Base-by-base conservation (phyloP, 1,140 invertebrate species). In the Drosophila seguyi region DNA sequence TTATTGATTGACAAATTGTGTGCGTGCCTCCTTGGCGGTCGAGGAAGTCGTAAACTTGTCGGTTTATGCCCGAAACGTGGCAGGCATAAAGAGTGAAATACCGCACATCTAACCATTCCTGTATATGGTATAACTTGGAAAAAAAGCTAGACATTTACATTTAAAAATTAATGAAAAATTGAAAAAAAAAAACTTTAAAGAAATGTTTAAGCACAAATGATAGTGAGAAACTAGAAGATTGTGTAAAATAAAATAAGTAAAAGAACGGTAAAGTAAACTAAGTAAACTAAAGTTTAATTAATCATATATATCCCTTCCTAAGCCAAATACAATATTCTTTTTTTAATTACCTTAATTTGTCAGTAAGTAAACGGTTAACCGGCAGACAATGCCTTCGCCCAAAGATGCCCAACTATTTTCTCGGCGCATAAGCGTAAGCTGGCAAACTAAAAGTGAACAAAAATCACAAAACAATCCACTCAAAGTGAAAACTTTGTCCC, bases 1-100 rank as follows among this genome's bases (percentile, higher is more conserved):
- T 90, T 86, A 90, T 90, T 81, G 86, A 90, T 90, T 86, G 86
- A 90, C 87, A 91, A 86, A 90, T 90, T 85, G 83, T 39, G 86
- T 53, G 81, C 81, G 85, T 90, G 86, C 77, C 66, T 75, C 42
- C 62, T 79, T 72, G 50, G 61, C 61, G 58, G 50, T 57, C 48
- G 44, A 31, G 52, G 31, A 61, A 79, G 62, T 84, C 85, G 81
- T 90, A 90, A 86, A 90, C 34, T 71, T 71, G 48, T 68, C 27
- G 62, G 66, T 86, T 90, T 86, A 87, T 91, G 87, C 56, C 38
- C 22, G 8, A 69, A 91, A 91, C 82, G 87, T 90, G 87, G 87
- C 76, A 73, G 66, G 77, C 82, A 86, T 83, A 76, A 83, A 79
- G 27, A 45, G 34, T 67, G 18, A 27, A 44, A 38, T 36, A 29